Evolutionary conservation across 2,797 vertebrate genomes (phyloP), one percentile per base, ranked within the genome.

Genomic region (Coregonus ussuriensis): DNA sequence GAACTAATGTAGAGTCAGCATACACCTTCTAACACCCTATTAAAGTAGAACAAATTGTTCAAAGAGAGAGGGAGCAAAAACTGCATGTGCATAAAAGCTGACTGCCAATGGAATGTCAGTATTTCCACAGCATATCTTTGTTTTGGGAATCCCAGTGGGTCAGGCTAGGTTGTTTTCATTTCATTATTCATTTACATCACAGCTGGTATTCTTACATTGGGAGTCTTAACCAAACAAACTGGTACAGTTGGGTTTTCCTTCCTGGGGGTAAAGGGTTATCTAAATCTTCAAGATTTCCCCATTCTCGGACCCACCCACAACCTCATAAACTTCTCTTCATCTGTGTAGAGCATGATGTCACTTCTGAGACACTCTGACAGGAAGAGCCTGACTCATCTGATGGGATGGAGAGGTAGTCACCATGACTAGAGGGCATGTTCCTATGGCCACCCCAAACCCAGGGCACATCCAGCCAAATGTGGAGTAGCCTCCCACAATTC

Each of bases 321-420:
- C 65, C 65, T 67, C 51, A 29, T 71, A 29, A 25, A 52, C 14
- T 7, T 25, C 16, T 35, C 9, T 68, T 75, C 53, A 9, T 72
- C 52, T 79, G 41, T 35, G 14, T 33, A 18, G 29, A 81, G 53
- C 78, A 77, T 77, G 66, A 37, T 68, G 66, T 68, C 31, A 18
- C 15, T 68, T 71, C 69, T 65, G 72, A 54, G 51, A 74, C 54
- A 72, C 3, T 63, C 63, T 79, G 84, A 79, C 84, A 83, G 77
- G 84, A 76, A 81, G 75, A 18, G 35, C 75, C 29, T 86, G 89
- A 90, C 77, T 85, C 88, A 89, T 85, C 68, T 41, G 33, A 65
- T 78, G 73, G 75, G 76, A 74, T 82, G 82, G 84, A 78, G 54
- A 1, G 68, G 76, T 80, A 72, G 31, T 68, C 71, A 76, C 84